Evolutionary conservation across 1,140 invertebrate species (phyloP), one percentile per base, ranked within the genome.

Genomic region (Mercenaria mercenaria): DNA sequence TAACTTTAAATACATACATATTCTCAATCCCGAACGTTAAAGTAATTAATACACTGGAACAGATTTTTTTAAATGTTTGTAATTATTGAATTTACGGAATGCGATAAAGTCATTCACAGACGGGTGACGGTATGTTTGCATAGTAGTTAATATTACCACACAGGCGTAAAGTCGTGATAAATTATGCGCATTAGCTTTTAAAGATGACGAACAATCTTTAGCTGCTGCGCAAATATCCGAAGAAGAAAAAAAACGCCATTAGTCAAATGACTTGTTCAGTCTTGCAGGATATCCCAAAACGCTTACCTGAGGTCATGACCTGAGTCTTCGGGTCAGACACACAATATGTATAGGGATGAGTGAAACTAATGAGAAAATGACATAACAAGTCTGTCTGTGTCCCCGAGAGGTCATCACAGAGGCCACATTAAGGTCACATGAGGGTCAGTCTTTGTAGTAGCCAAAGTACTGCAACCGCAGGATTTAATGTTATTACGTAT

Each of bases 21-120:
- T n/a, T n/a, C n/a, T n/a, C n/a, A n/a, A n/a, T n/a, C n/a, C n/a
- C n/a, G n/a, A n/a, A n/a, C n/a, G n/a, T n/a, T n/a, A n/a, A n/a
- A n/a, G n/a, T n/a, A n/a, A n/a, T n/a, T n/a, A n/a, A n/a, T n/a
- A 8, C 43, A 23, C 26, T 72, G 34, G 67, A 72, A 72, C 39
- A 41, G 32, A 39, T 1, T 39, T 72, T 72, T 15, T 32, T 72
- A 41, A 20, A 47, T 39, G 67, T 0, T 39, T 26, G 37, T 72
- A 72, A 2, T 39, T 72, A 72, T 39, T 72, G 67, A 72, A 72
- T 72, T 72, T 72, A 18, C 18, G 67, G 67, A 72, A 72, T 72
- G 67, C 23, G 37, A 37, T 67, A 67, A 67, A 67, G 3, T 67
- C 61, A 67, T 67, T 67, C 61, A 67, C 61, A 11, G 20, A 8